phyloP scores from a whole-genome alignment of 2,113 vertebrate genomes.

The Coptodon bakossiorum region DNA sequence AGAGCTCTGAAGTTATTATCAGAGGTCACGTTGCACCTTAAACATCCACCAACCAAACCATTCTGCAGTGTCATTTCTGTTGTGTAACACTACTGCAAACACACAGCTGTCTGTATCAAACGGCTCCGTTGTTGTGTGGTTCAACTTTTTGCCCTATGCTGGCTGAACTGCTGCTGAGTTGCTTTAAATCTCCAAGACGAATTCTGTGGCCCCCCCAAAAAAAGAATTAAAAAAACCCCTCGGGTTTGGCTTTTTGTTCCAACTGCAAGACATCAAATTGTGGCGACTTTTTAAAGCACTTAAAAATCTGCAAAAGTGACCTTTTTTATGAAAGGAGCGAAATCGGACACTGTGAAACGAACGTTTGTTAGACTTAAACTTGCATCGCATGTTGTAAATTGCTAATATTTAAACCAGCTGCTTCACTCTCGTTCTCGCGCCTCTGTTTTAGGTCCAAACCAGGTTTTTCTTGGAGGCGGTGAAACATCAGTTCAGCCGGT shows the following conservation, averaged over 20 bases:
- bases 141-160: neutral
- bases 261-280: neutral
- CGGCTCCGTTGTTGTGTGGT: neutral
- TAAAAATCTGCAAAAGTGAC: neutral
- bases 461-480: neutral
- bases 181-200: neutral
- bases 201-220: neutral
- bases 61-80: neutral
- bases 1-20: neutral
- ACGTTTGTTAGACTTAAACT: neutral
- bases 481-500: neutral
- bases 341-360: neutral
- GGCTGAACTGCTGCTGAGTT: neutral
- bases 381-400: neutral
- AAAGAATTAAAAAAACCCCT: neutral
- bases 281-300: neutral
- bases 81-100: neutral
- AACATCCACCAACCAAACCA: neutral
- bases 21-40: neutral
- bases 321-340: neutral
- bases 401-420: neutral
- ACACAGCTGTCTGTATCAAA: neutral
- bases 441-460: neutral
- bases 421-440: neutral
- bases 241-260: neutral